phyloP scores from a whole-genome alignment of 1,140 invertebrate genomes.

The Drosophila grimshawi region DNA sequence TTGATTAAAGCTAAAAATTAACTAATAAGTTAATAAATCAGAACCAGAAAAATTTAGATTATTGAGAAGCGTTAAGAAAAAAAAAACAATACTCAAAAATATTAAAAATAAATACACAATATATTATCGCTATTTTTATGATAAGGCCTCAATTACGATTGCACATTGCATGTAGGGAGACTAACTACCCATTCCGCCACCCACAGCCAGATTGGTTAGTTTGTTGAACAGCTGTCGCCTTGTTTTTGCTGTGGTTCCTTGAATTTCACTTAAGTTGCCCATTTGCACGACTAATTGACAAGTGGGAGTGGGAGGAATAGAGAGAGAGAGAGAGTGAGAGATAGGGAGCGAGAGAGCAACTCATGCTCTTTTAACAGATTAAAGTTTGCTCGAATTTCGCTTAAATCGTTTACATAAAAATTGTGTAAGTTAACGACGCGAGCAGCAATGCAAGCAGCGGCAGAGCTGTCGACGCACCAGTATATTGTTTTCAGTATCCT shows the following conservation, averaged over 20 bases:
- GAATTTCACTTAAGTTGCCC: slow-evolving; percentile 31
- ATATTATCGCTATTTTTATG: too few species aligned
- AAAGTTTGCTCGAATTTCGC: slow-evolving; percentile 75
- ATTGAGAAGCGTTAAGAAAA: too few species aligned
- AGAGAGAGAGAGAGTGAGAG: not conserved
- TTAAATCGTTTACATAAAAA: slow-evolving; percentile 68
- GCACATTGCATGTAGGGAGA: too few species aligned
- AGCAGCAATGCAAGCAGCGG: slow-evolving; percentile 1
- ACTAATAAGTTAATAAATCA: too few species aligned
- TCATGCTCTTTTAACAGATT: slow-evolving; percentile 25
- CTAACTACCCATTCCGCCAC: not conserved
- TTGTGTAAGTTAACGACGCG: slow-evolving; percentile 12
- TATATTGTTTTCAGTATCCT: slow-evolving; percentile 63
- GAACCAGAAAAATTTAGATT: too few species aligned
- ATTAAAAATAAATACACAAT: too few species aligned
- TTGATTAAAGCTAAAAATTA: too few species aligned
- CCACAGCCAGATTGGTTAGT: slow-evolving; percentile 33
- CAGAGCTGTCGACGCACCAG: slow-evolving; percentile 4
- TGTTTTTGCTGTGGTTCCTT: slow-evolving; percentile 31
- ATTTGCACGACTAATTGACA: slow-evolving; percentile 71
- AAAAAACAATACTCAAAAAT: too few species aligned
- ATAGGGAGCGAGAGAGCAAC: slow-evolving; percentile 1
- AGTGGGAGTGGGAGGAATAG: slow-evolving; percentile 12
- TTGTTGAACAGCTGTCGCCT: slow-evolving; percentile 42
- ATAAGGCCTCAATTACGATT: too few species aligned